phyloP scores from a whole-genome alignment of 1,140 invertebrate species.

The Drosophila sechellia region DNA sequence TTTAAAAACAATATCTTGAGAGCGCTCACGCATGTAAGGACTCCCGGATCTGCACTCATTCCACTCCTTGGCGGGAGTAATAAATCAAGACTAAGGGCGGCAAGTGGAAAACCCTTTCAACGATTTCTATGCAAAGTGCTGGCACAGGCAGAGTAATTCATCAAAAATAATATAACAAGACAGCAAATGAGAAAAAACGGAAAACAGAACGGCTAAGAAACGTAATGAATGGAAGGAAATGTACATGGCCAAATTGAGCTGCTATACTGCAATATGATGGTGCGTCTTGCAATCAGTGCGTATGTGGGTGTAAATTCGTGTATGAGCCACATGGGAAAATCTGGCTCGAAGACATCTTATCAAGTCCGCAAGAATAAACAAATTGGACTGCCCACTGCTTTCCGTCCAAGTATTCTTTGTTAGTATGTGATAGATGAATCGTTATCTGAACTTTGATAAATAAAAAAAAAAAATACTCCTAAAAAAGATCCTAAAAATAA shows the following conservation, averaged over 20 bases:
- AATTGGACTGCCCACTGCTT: neutral
- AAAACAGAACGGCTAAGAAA: slow-evolving; percentile 8
- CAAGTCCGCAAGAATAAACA: slow-evolving; percentile 8
- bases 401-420: neutral
- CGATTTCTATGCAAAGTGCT: slow-evolving; percentile 52
- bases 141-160: slow-evolving; percentile 63
- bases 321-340: slow-evolving; percentile 18
- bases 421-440: too few relatives aligned
- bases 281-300: slow-evolving; percentile 26
- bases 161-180: slow-evolving; percentile 57
- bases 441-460: too few relatives aligned
- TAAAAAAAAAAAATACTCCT: too few relatives aligned
- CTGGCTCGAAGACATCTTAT: slow-evolving; percentile 16
- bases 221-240: slow-evolving; percentile 28
- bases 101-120: slow-evolving; percentile 56
- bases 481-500: too few relatives aligned
- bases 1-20: slow-evolving; percentile 68
- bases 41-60: neutral
- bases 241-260: slow-evolving; percentile 26
- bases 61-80: slow-evolving; percentile 35
- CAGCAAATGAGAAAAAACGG: slow-evolving; percentile 36
- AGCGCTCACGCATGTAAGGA: slow-evolving; percentile 39
- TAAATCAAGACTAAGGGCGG: slow-evolving; percentile 61
- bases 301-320: neutral
- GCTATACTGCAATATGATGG: slow-evolving; percentile 21